phyloP scores from a whole-genome alignment of 35 echinoderm and acorn worm genomes.

The Chiridota heheva region DNA sequence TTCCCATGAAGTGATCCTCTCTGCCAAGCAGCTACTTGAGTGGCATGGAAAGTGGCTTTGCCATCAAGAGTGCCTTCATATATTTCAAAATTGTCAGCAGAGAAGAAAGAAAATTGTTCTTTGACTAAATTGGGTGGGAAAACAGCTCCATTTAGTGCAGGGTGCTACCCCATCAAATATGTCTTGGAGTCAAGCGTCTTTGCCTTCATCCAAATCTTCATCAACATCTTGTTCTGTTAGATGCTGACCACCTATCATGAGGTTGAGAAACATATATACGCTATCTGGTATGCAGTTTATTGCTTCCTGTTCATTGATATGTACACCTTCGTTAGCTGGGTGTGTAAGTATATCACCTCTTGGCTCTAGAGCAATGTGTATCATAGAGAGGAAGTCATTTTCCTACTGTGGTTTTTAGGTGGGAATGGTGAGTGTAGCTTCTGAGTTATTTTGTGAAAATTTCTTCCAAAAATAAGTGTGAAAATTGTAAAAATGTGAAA shows the following conservation, averaged over 20 bases:
- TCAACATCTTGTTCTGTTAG: background rate
- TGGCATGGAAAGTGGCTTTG: too few relatives aligned
- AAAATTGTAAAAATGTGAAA: too few relatives aligned
- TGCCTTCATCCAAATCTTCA: background rate
- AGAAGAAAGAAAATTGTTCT: background rate
- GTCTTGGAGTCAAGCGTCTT: too few relatives aligned
- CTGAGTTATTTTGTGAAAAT: too few relatives aligned
- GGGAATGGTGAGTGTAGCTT: too few relatives aligned
- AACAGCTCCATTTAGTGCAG: background rate
- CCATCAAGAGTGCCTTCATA: too few relatives aligned
- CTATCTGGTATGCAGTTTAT: constrained; percentile 1
- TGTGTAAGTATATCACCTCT: too few relatives aligned
- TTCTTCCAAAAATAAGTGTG: too few relatives aligned
- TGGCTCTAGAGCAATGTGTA: too few relatives aligned
- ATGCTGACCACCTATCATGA: constrained; percentile 7
- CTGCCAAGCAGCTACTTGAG: background rate
- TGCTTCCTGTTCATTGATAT: background rate
- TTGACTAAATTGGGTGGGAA: constrained; percentile 1
- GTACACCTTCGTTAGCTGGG: background rate
- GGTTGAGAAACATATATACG: background rate
- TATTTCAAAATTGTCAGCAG: background rate
- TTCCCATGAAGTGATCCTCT: background rate
- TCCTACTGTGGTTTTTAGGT: too few relatives aligned
- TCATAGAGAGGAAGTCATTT: too few relatives aligned
- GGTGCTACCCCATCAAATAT: too few relatives aligned